A percentile compares a stretch with the other conserved stretches of the same genome.
Evolutionary conservation across 2,113 vertebrate genomes (phyloP).

Genomic region (Chelonoidis abingdonii): DNA sequence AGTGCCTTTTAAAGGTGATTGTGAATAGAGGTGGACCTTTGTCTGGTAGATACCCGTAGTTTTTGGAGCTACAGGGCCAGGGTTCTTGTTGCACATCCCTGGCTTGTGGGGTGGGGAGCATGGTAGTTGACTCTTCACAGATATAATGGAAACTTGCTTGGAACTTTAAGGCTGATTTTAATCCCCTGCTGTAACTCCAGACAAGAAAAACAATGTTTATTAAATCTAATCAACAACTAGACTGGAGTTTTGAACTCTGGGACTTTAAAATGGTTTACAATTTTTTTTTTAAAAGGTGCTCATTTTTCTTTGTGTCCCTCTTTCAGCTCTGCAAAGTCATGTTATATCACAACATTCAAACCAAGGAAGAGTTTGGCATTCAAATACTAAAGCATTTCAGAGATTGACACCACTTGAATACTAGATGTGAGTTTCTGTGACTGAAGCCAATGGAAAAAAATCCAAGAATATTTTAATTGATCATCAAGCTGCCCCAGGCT

Average conservation of each 20-base stretch:
- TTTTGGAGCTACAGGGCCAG: neutral
- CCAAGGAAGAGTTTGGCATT: neutral
- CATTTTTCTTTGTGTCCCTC: neutral
- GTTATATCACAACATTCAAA: neutral
- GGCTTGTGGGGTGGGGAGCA: no score
- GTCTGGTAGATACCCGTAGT: neutral
- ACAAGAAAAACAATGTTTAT: neutral
- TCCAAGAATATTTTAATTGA: neutral
- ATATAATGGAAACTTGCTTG: neutral
- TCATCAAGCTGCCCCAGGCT: neutral
- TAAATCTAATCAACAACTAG: neutral
- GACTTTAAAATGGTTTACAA: neutral
- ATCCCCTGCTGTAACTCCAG: neutral
- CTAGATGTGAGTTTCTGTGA: neutral
- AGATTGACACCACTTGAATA: neutral
- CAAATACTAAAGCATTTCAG: neutral
- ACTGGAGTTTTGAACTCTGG: neutral
- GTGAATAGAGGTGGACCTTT: neutral
- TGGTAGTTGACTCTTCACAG: neutral
- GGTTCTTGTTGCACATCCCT: neutral
- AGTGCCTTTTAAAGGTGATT: neutral
- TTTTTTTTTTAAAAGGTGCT: neutral
- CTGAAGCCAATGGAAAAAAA: neutral
- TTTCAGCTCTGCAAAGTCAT: neutral
- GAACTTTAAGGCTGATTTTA: neutral